phyloP scores from a whole-genome alignment of 2,888 invertebrate species.

The Siphonodentalium dalli region DNA sequence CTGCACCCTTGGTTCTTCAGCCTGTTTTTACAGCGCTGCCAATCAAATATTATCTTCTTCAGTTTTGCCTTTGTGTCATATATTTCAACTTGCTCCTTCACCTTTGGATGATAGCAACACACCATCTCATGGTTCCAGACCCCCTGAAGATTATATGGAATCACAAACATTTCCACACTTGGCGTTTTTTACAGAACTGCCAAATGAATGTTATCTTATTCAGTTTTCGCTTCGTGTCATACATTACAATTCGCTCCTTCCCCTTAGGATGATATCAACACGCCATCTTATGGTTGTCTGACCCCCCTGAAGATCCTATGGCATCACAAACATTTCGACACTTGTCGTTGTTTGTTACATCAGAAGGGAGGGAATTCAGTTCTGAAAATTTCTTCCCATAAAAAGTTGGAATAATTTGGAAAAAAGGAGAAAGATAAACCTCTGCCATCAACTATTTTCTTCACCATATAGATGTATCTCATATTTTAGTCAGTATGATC shows the following conservation, averaged over 20 bases:
- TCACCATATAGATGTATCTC: no score
- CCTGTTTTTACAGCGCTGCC: conserved; percentile 57
- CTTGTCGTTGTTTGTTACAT: no score
- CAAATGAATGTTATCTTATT: conserved; percentile 49
- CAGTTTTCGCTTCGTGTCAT: conserved; percentile 48
- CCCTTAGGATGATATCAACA: conserved; percentile 57
- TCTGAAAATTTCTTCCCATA: no score
- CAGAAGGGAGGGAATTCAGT: no score
- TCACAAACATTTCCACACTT: no score
- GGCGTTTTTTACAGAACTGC: conserved; percentile 61
- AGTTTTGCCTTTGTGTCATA: conserved; percentile 51
- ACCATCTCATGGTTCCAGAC: conserved; percentile 59
- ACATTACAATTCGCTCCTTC: conserved; percentile 53
- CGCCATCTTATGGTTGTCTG: conserved; percentile 58
- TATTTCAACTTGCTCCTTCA: conserved; percentile 52
- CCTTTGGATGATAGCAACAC: conserved; percentile 56
- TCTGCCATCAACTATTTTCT: no score
- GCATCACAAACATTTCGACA: conserved; percentile 57
- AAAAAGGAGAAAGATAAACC: no score
- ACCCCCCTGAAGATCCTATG: conserved; percentile 52
- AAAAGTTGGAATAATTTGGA: no score
- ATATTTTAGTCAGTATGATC: no score
- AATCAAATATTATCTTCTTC: conserved; percentile 46
- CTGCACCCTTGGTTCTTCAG: conserved; percentile 53
- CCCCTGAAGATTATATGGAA: no score